Percentiles rank a stretch among this genome's conserved stretches.
Evolutionary conservation across 1,140 invertebrate genomes (phyloP).

Genomic region (Chelonus insularis): DNA sequence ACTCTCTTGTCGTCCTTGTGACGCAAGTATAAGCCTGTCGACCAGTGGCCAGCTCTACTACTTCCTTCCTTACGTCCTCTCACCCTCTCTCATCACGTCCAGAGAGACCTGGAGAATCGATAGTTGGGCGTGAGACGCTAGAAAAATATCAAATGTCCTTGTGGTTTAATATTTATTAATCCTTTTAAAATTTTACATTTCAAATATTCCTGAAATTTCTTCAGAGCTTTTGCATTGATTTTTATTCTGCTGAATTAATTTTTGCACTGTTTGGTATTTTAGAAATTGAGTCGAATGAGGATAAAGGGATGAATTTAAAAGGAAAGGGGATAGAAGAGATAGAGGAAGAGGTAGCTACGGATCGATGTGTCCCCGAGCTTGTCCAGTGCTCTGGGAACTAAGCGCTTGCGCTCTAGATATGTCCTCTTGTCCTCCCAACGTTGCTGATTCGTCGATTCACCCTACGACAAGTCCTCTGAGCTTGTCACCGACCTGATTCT

Average conservation of each 20-base stretch:
- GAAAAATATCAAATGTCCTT: conserved; percentile 4
- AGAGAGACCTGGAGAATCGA: conserved; percentile 9
- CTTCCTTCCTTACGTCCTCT: conserved; percentile 27
- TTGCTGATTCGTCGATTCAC: conserved; percentile 23
- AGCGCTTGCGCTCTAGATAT: conserved; percentile 51
- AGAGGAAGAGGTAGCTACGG: conserved; percentile 47
- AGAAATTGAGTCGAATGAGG: no score
- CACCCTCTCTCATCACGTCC: conserved; percentile 22
- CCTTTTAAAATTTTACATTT: no score
- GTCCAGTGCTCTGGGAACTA: conserved; percentile 41
- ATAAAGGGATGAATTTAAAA: conserved; percentile 17
- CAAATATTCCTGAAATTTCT: no score
- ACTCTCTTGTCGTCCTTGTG: conserved; percentile 55
- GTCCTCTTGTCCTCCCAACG: conserved; percentile 13
- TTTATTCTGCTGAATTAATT: no score
- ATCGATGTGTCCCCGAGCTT: conserved; percentile 56
- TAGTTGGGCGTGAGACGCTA: conserved; percentile 15
- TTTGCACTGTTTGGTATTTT: no score
- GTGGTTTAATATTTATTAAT: neutral
- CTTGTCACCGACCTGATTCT: neutral
- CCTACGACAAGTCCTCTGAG: conserved; percentile 6
- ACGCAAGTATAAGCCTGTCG: conserved; percentile 47
- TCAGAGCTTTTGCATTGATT: no score
- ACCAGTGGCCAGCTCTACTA: conserved; percentile 38
- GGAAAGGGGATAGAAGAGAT: conserved; percentile 36